Evolutionary conservation across 37 sponge, comb jelly and placozoan genomes (phyloP).

Genomic region (Geodia barretti): DNA sequence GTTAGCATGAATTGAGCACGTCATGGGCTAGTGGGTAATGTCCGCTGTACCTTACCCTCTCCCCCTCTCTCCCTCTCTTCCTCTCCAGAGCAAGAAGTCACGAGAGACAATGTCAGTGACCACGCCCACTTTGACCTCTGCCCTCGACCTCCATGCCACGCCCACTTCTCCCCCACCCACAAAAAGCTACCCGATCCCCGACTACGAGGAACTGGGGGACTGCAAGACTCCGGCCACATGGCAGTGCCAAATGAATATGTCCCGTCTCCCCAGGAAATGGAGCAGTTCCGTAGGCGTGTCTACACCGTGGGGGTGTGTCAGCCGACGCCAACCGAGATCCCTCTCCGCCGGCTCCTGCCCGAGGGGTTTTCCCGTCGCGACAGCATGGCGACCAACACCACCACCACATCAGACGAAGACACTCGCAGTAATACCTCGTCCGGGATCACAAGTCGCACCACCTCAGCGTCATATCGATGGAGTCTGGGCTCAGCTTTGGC

Average conservation of each 20-base stretch:
- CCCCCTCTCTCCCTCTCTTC: background rate
- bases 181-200: slow-evolving; percentile 17
- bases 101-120: background rate
- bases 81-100: slow-evolving; percentile 17
- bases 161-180: background rate
- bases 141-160: background rate
- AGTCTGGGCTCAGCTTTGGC: slow-evolving; percentile 76
- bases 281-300: slow-evolving; percentile 32
- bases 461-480: slow-evolving; percentile 63
- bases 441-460: slow-evolving; percentile 24
- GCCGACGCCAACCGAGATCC: background rate
- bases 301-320: slow-evolving; percentile 30
- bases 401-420: background rate
- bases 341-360: background rate
- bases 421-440: background rate
- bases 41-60: too few relatives aligned
- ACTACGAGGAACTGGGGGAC: slow-evolving; percentile 53
- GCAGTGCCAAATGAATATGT: slow-evolving; percentile 67
- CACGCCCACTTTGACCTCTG: slow-evolving; percentile 15
- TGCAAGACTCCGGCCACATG: background rate
- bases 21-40: too few relatives aligned
- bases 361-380: background rate
- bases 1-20: too few relatives aligned
- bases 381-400: background rate
- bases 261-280: slow-evolving; percentile 58